phyloP scores from a whole-genome alignment of 2,888 invertebrate species.

The Dicyrtoma fusca region DNA sequence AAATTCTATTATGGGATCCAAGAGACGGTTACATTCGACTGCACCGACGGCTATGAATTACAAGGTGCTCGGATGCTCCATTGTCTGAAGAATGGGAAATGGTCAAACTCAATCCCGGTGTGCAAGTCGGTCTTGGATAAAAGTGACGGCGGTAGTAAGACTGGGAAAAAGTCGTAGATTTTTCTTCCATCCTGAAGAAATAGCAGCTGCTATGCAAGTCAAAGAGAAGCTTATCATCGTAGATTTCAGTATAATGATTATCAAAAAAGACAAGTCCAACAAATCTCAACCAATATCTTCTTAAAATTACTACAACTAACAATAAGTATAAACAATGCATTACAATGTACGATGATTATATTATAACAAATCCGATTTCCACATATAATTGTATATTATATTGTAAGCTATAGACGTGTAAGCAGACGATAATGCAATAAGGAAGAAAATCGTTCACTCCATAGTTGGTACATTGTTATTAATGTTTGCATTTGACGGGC shows the following conservation, averaged over 20 bases:
- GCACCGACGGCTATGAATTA: conserved; percentile 74
- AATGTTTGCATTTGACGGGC: no score
- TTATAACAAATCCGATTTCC: no score
- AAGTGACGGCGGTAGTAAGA: neutral
- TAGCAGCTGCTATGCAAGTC: neutral
- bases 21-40: conserved; percentile 81
- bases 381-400: no score
- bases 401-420: no score
- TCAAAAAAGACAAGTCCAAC: conserved; percentile 22
- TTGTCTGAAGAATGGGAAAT: conserved; percentile 80
- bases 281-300: neutral
- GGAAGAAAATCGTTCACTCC: no score
- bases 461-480: no score
- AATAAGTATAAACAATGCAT: neutral
- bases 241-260: neutral
- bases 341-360: neutral
- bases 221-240: conserved; percentile 3
- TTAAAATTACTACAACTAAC: neutral
- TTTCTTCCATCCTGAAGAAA: neutral
- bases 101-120: conserved; percentile 82
- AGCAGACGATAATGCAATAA: no score
- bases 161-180: conserved; percentile 14
- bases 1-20: conserved; percentile 87
- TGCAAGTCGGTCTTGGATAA: conserved; percentile 61
- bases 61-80: conserved; percentile 77